Evolutionary conservation across 1,140 invertebrate species (phyloP), one percentile per base, ranked within the genome.

Genomic region (Dinoponera quadriceps): DNA sequence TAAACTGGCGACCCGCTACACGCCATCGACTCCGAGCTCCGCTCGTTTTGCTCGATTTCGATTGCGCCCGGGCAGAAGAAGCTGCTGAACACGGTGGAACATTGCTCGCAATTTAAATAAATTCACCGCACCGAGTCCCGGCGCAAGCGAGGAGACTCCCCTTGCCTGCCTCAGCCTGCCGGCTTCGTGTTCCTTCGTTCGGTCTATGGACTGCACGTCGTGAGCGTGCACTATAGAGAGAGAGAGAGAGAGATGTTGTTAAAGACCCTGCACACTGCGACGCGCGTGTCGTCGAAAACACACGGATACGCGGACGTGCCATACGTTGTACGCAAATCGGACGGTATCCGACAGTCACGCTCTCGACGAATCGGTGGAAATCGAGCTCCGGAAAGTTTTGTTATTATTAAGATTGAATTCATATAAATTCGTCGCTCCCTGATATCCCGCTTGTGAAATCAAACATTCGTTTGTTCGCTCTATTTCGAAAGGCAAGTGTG

Each of bases 71-170:
- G 83, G 88, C 87, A 89, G 91, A 93, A 93, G 93, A 92, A 93
- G 93, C 93, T 93, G 93, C 92, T 92, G 91, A 93, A 94, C 93
- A 94, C 91, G 92, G 90, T 91, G 89, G 91, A 93, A 94, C 93
- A 94, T 94, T 91, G 92, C 90, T 94, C 89, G 92, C 91, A 92
- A 94, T 93, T 94, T 93, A 93, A 94, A 94, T 94, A 94, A 93
- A 93, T 93, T 92, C 93, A 93, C 72, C 89, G 87, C 85, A 44
- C 38, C 38, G 72, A 72, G 44, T 69, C 29, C 29, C 29, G 29
- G 29, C 29, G 29, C 38, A 11, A 44, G 54, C 68, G 54, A 57
- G 74, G 51, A 75, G 25, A 20, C 27, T 49, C 48, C n/a, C 57
- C 55, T 82, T 25, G 49, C 60, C 38, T 22, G 9, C 54, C 18